These are phyloP conservation scores for Erinaceus europaeus DNA, from an alignment of 2,113 vertebrate genomes.

Conservation along the genomic window DNA sequence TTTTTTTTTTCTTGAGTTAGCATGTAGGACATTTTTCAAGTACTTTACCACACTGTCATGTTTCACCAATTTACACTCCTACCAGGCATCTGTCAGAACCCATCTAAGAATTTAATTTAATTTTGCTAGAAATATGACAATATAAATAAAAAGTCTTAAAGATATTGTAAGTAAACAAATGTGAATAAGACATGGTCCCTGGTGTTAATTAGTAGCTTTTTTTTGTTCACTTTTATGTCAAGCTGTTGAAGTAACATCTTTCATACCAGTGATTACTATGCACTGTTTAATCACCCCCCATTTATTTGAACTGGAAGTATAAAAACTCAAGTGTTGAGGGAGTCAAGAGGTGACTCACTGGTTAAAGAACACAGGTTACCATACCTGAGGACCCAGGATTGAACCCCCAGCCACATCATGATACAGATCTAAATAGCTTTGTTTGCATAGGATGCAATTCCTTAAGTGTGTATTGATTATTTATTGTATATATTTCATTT, in stretches of 20 bases:
- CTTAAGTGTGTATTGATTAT: not conserved
- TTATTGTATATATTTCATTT: not conserved
- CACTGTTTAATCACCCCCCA: not conserved
- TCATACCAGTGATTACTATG: not conserved
- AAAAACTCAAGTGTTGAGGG: no score
- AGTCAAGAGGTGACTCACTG: no score
- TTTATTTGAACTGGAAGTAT: constrained; percentile 5
- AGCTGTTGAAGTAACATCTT: not conserved
- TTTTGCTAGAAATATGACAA: not conserved
- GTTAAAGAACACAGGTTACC: no score
- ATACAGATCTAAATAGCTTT: no score
- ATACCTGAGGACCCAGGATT: no score
- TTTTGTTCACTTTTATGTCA: constrained; percentile 4
- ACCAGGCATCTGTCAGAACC: not conserved
- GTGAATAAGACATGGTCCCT: not conserved
- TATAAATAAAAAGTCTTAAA: constrained; percentile 28
- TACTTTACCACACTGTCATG: not conserved
- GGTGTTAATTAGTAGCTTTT: not conserved
- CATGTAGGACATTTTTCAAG: no score
- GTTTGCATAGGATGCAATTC: not conserved
- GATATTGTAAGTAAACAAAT: not conserved
- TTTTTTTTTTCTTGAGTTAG: no score
- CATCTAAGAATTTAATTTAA: not conserved
- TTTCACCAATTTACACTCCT: constrained; percentile 4
- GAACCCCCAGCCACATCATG: no score